Percentiles rank a stretch among this genome's conserved stretches.
Evolutionary conservation across 2,888 invertebrate species (phyloP).

Genomic region (Cyclophora albipunctata): DNA sequence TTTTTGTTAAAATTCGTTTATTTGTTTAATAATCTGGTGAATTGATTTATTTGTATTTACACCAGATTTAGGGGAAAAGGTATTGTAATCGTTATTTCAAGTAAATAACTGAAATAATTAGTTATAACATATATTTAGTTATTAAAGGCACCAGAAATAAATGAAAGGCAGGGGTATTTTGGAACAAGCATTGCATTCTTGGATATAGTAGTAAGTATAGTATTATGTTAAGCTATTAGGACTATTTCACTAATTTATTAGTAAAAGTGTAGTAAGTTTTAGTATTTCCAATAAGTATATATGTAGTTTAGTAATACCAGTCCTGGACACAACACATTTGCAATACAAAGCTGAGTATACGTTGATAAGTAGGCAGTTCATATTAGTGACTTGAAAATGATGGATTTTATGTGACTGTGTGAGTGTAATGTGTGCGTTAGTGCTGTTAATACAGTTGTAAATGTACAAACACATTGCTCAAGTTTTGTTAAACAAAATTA

Average conservation of each 20-base stretch:
- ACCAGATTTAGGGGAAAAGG: neutral
- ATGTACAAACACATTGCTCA: too few relatives aligned
- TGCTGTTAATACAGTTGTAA: neutral
- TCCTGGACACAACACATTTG: conserved; percentile 46
- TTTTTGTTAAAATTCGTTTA: neutral
- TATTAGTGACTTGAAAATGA: conserved; percentile 14
- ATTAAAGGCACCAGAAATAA: conserved; percentile 22
- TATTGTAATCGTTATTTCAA: neutral
- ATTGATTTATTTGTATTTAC: neutral
- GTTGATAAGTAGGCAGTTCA: conserved; percentile 15
- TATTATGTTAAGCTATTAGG: conserved; percentile 31
- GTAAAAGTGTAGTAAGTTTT: conserved; percentile 10
- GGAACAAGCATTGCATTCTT: conserved; percentile 55
- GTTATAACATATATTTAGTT: too few relatives aligned
- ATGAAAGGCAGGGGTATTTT: conserved; percentile 31
- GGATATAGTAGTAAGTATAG: conserved; percentile 35
- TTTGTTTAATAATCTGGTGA: neutral
- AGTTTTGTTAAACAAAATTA: too few relatives aligned
- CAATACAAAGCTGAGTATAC: conserved; percentile 8
- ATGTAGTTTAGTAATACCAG: conserved; percentile 24
- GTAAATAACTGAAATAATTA: too few relatives aligned
- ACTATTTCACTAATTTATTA: conserved; percentile 8
- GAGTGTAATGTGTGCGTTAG: neutral
- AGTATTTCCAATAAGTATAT: too few relatives aligned
- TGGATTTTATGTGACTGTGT: neutral